Evolutionary conservation across 2,797 vertebrate genomes (phyloP).

Genomic region (Clarias fuscus): DNA sequence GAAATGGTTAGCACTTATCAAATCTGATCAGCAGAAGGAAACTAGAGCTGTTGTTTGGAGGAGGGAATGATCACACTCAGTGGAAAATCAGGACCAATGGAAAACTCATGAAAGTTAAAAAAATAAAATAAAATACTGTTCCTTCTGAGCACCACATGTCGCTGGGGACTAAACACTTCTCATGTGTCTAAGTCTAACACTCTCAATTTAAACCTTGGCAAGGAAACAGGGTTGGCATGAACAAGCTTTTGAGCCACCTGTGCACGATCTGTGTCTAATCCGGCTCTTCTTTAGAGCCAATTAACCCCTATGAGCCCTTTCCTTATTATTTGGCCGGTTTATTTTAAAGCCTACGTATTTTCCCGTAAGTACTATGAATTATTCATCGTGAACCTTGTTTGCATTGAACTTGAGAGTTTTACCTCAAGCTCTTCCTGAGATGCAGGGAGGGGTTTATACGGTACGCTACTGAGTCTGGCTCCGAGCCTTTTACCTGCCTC

Average conservation of each 20-base stretch:
- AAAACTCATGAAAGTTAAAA: slow-evolving; percentile 36
- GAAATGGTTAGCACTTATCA: slow-evolving; percentile 16
- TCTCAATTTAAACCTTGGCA: slow-evolving; percentile 21
- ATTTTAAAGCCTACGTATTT: neutral
- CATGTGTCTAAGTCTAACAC: slow-evolving; percentile 23
- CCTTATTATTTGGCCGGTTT: neutral
- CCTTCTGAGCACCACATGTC: slow-evolving; percentile 25
- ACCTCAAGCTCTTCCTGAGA: slow-evolving; percentile 72
- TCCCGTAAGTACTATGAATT: neutral
- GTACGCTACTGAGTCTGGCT: slow-evolving; percentile 68
- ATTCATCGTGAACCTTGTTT: neutral
- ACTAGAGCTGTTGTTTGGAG: slow-evolving; percentile 48
- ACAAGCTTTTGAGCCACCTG: neutral
- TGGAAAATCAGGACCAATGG: slow-evolving; percentile 46
- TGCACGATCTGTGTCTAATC: neutral
- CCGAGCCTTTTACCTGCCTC: slow-evolving; percentile 69
- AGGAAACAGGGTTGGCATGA: neutral
- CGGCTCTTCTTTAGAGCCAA: neutral
- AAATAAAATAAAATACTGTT: slow-evolving; percentile 1
- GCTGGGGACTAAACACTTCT: slow-evolving; percentile 30
- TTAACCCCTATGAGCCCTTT: neutral
- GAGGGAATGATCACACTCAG: slow-evolving; percentile 35
- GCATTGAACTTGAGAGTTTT: slow-evolving; percentile 39
- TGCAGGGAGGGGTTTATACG: slow-evolving; percentile 71
- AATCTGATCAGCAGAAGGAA: slow-evolving; percentile 15